phyloP scores from a whole-genome alignment of 2,888 invertebrate genomes.

The Apamea crenata region DNA sequence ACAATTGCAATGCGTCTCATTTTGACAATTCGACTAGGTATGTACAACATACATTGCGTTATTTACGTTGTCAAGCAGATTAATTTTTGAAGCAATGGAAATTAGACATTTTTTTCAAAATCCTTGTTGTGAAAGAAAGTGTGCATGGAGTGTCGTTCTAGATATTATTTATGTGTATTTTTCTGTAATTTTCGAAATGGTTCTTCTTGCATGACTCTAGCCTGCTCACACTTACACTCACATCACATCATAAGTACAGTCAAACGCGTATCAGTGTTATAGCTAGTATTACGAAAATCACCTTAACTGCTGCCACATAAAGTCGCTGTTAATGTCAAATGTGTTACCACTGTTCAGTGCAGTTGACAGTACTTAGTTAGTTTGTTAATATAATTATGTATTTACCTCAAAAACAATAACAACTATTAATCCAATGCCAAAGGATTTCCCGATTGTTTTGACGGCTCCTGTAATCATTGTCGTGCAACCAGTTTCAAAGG shows the following conservation, averaged over 20 bases:
- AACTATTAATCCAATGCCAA: slow-evolving; percentile 16
- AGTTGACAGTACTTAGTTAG: not conserved
- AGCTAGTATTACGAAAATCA: not conserved
- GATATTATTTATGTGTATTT: too few species aligned
- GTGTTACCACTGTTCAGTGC: not conserved
- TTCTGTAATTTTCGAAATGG: too few species aligned
- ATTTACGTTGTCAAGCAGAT: too few species aligned
- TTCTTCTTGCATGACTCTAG: too few species aligned
- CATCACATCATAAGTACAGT: not conserved
- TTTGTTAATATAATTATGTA: not conserved
- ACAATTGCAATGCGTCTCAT: too few species aligned
- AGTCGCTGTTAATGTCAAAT: not conserved
- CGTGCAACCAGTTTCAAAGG: slow-evolving; percentile 51
- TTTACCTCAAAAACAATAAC: slow-evolving; percentile 39
- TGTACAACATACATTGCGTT: too few species aligned
- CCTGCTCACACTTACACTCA: not conserved
- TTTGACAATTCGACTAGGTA: too few species aligned
- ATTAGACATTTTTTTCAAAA: too few species aligned
- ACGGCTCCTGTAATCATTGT: slow-evolving; percentile 11
- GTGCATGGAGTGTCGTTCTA: too few species aligned
- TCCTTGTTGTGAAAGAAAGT: too few species aligned
- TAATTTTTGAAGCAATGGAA: too few species aligned
- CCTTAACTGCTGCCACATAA: not conserved
- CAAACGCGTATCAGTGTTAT: not conserved
- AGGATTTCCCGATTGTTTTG: not conserved